Evolutionary conservation across 2,113 vertebrate species (phyloP), one percentile per base, ranked within the genome.

Genomic region (Scomber colias): DNA sequence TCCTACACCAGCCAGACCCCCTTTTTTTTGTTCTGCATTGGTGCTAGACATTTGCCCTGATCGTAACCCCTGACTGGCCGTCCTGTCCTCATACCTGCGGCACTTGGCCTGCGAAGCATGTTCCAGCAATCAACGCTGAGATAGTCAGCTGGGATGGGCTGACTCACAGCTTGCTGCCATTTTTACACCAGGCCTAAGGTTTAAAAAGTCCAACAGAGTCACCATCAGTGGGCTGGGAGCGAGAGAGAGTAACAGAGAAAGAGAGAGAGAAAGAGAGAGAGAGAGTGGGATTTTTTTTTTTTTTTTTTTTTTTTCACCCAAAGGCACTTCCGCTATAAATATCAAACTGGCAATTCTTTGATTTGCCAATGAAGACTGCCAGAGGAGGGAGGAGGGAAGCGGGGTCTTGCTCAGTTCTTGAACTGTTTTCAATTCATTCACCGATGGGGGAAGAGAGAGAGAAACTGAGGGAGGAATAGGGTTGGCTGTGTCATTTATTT

Each of bases 311-410:
- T 85, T 77, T 76, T 62, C 48, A 81, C 86, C 84, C 87, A 73
- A 88, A 90, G 86, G 90, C 85, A 65, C 50, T 87, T 55, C 35
- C 59, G 89, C 93, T 94, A 92, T 92, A 94, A 92, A 94, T 93
- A 92, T 88, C 85, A 88, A 87, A 87, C 85, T 87, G 86, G 82
- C 82, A 89, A 87, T 90, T 87, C 88, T 93, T 83, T 92, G 91
- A 92, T 92, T 92, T 92, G 82, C 86, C 84, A 87, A 87, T 88
- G 85, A 88, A 90, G 88, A 73, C 83, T 86, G 87, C 88, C 79
- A 76, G 83, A 81, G 63, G 75, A 89, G 75, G 72, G 75, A 84
- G 62, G 21, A 49, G 46, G 65, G 77, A 65, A 55, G 81, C 86
- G 62, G 83, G 68, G 78, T 89, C 81, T 88, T 64, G 79, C 83